Base-by-base conservation (phyloP, 2,113 vertebrate genomes). In the Podilymbus podiceps region DNA sequence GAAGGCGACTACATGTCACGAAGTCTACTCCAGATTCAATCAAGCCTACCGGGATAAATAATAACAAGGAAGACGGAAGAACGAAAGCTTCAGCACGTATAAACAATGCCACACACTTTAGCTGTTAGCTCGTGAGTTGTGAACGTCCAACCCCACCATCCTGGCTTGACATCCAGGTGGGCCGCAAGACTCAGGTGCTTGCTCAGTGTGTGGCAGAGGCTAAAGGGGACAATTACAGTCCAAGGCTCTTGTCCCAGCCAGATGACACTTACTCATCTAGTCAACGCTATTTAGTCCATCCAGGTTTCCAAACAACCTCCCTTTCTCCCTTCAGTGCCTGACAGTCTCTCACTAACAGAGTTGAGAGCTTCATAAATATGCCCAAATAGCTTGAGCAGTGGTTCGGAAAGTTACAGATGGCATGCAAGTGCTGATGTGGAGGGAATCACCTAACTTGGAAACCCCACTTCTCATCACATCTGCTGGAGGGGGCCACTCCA, bases 1-100 rank as follows among this genome's bases (percentile, higher is more conserved):
- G 27, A 66, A 31, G 46, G 27, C 0, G 1, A 73, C 20, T 12
- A 8, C 4, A 0, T 1, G 12, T 9, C 53, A 58, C 42, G 12
- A 2, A 66, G 66, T 10, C 8, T 7, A 1, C 0, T 2, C 66
- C 49, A 25, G 40, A 30, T 91, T 5, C 8, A 35, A 28, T 23
- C 42, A 81, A 92, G 42, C 60, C 75, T 42, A 46, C 8, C 77
- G 47, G 47, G 68, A 58, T 44, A 46, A 90, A 74, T 3, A 46
- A 77, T 0, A 11, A 21, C 7, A 4, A 22, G 30, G 62, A 46
- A 49, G 30, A 72, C 1, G 15, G 55, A 72, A 27, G 42, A 53
- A 35, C 53, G 63, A 53, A 23, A 59, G 72, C 44, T 90, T 42
- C 9, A 62, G 25, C 22, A 23, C 0, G 24, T 42, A 22, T 10